A percentile compares a stretch with the other conserved stretches of the same genome.
Conservation (phyloP, 2,888 invertebrate species). For the Sarcophaga rosellei region DNA sequence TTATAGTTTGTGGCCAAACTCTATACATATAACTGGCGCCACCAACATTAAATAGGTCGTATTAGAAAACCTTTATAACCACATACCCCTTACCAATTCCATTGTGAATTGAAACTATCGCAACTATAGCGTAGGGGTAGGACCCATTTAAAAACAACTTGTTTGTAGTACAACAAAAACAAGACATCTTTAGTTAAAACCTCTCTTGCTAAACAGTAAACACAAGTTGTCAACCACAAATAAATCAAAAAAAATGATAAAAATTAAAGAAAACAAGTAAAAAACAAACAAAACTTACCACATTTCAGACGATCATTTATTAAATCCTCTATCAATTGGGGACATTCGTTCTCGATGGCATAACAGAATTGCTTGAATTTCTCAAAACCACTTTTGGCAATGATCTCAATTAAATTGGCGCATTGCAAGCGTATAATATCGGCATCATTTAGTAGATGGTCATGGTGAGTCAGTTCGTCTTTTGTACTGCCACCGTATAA, state of each 20-base stretch:
- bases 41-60: too few species aligned
- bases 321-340: constrained; percentile 85
- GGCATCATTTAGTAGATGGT: constrained; percentile 75
- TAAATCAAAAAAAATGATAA: constrained; percentile 6
- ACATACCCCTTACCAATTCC: too few species aligned
- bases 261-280: background rate
- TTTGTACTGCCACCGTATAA: constrained; percentile 70
- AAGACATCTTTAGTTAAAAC: too few species aligned
- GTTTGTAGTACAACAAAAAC: too few species aligned
- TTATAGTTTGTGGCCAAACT: too few species aligned
- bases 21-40: too few species aligned
- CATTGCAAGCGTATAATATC: constrained; percentile 82
- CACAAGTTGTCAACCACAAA: background rate
- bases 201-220: too few species aligned
- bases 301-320: constrained; percentile 84
- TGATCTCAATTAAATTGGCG: constrained; percentile 84
- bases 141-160: too few species aligned
- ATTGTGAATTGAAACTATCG: too few species aligned
- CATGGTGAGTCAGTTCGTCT: constrained; percentile 69
- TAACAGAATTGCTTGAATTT: constrained; percentile 85
- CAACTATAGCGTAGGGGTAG: too few species aligned
- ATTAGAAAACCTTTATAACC: too few species aligned
- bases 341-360: constrained; percentile 85
- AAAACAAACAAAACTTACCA: constrained; percentile 75
- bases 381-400: constrained; percentile 84